phyloP scores from a whole-genome alignment of 2,888 invertebrate species.

The Eledona agricola region DNA sequence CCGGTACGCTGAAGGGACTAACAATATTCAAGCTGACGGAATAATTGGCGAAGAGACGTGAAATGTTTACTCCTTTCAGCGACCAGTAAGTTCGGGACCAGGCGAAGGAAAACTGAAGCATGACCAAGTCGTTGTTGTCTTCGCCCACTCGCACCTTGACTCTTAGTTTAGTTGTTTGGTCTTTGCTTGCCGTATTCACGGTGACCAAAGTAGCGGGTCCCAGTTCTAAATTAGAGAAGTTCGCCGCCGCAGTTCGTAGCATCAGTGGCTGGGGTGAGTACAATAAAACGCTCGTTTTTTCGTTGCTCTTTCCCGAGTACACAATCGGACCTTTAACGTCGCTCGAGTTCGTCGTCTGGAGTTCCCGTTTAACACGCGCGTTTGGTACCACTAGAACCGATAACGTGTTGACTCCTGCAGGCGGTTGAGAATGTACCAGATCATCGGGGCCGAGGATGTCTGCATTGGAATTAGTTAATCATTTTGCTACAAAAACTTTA shows the following conservation, averaged over 20 bases:
- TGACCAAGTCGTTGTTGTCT: conserved; percentile 44
- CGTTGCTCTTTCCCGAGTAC: conserved; percentile 48
- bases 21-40: conserved; percentile 50
- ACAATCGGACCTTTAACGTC: conserved; percentile 53
- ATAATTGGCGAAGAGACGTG: conserved; percentile 39
- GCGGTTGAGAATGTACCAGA: neutral
- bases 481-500: conserved; percentile 6
- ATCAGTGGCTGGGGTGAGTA: conserved; percentile 55
- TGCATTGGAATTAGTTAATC: conserved; percentile 1
- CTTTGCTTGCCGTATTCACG: conserved; percentile 41
- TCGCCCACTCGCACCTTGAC: conserved; percentile 53
- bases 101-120: conserved; percentile 48
- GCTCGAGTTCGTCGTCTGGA: too few relatives aligned
- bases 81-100: conserved; percentile 57
- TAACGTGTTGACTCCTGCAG: conserved; percentile 33
- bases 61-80: conserved; percentile 53
- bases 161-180: conserved; percentile 51
- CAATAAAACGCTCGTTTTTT: conserved; percentile 47
- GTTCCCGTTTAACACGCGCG: conserved; percentile 33
- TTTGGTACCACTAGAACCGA: conserved; percentile 40
- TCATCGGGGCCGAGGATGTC: conserved; percentile 19
- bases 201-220: conserved; percentile 48
- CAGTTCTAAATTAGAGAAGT: conserved; percentile 36
- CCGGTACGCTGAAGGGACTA: conserved; percentile 53
- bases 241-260: conserved; percentile 48